Evolutionary conservation across 2,888 invertebrate genomes (phyloP).

Genomic region (Athalia circularis): DNA sequence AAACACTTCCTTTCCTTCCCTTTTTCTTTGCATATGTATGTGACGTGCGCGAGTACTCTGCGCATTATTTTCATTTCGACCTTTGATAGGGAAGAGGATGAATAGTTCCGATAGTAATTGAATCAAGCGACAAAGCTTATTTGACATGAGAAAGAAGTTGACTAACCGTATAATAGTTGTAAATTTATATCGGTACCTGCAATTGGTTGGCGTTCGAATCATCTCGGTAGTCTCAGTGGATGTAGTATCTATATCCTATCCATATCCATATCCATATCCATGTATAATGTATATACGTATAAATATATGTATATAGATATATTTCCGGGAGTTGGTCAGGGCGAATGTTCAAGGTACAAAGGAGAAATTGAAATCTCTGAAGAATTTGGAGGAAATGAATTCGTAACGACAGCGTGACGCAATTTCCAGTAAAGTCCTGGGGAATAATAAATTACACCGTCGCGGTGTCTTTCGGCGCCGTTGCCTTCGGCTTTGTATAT

Average conservation of each 20-base stretch:
- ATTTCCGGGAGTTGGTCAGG: not conserved
- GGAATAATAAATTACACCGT: constrained; percentile 64
- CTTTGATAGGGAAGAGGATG: too few relatives aligned
- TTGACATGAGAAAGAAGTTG: constrained; percentile 24
- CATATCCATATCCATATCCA: not conserved
- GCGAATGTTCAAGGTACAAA: not conserved
- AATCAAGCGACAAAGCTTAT: too few relatives aligned
- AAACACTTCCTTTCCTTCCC: constrained; percentile 52
- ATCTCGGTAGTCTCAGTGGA: not conserved
- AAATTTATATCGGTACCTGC: not conserved
- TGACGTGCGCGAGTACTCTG: not conserved
- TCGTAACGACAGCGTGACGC: constrained; percentile 44
- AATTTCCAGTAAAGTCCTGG: constrained; percentile 47
- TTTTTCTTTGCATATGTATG: not conserved
- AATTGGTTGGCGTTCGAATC: not conserved
- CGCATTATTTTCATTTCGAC: not conserved
- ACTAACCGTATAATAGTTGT: not conserved
- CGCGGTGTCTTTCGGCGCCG: constrained; percentile 38
- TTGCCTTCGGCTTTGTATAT: constrained; percentile 54
- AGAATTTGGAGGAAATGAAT: constrained; percentile 43
- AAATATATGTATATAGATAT: not conserved
- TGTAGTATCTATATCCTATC: not conserved
- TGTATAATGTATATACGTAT: not conserved
- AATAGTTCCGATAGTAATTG: too few relatives aligned
- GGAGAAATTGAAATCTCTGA: constrained; percentile 35